A percentile compares a stretch with the other conserved stretches of the same genome.
These are phyloP conservation scores for Salpingus planirostris DNA, from an alignment of 2,888 invertebrate genomes.

Conservation along the genomic window DNA sequence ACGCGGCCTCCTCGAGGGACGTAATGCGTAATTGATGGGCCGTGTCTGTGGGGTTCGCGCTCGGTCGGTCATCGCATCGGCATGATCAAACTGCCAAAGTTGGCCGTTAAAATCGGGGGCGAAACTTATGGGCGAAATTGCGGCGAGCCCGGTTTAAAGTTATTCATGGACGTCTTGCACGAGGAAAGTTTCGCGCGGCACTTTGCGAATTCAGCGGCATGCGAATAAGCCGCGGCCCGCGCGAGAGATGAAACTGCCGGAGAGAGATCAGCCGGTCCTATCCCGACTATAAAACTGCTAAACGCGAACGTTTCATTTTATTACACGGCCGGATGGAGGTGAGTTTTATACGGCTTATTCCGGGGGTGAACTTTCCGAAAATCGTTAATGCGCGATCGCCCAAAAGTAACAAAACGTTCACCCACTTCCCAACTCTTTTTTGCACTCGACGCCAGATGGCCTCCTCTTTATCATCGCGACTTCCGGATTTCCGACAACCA, in stretches of 20 bases:
- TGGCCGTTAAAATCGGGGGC: constrained; percentile 5
- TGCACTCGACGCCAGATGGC: constrained; percentile 2
- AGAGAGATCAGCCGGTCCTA: constrained; percentile 27
- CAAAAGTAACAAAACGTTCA: constrained; percentile 17
- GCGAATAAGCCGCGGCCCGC: constrained; percentile 30
- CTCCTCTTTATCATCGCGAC: background rate
- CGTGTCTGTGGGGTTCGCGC: background rate
- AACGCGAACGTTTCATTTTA: constrained; percentile 34
- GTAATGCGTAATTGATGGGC: background rate
- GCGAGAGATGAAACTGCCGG: constrained; percentile 28
- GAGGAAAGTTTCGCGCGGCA: constrained; percentile 27
- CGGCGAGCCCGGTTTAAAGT: constrained; percentile 20
- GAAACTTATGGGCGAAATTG: constrained; percentile 27
- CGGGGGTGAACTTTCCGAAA: constrained; percentile 23
- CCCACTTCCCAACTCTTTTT: constrained; percentile 6
- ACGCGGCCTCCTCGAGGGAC: background rate
- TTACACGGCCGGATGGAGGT: constrained; percentile 30
- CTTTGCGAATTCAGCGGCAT: constrained; percentile 34
- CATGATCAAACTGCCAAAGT: constrained; percentile 13
- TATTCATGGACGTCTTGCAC: constrained; percentile 30
- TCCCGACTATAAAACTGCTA: constrained; percentile 32
- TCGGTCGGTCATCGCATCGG: constrained; percentile 1
- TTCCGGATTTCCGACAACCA: too few species aligned
- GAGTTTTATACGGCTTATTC: constrained; percentile 32
- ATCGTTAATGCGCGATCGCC: constrained; percentile 26